A percentile compares a stretch with the other conserved stretches of the same genome.
Evolutionary conservation across 2,797 vertebrate genomes (phyloP).

Genomic region (Labroides dimidiatus): DNA sequence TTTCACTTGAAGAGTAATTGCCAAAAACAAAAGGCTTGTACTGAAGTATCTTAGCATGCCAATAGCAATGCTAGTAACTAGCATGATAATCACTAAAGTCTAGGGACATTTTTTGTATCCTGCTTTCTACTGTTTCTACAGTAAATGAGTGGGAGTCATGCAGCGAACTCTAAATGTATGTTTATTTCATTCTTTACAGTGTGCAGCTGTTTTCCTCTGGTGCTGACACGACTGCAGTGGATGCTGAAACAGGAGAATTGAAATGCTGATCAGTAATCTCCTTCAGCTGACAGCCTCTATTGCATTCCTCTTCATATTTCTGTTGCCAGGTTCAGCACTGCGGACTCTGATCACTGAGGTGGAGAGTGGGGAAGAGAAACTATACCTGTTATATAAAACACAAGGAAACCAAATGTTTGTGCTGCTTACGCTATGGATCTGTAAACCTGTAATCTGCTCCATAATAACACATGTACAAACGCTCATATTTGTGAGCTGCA

Average conservation of each 20-base stretch:
- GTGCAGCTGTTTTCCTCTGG: slow-evolving; percentile 5
- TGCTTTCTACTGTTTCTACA: slow-evolving; percentile 2
- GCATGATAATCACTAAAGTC: no score
- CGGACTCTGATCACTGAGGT: slow-evolving; percentile 30
- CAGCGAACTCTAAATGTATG: slow-evolving; percentile 24
- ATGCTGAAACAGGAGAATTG: slow-evolving; percentile 1
- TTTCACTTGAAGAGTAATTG: no score
- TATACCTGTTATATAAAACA: slow-evolving; percentile 42
- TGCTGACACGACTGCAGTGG: slow-evolving; percentile 11
- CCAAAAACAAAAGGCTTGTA: no score
- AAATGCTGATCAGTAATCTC: slow-evolving; percentile 31
- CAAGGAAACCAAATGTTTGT: slow-evolving; percentile 30
- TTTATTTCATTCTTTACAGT: slow-evolving; percentile 4
- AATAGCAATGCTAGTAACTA: no score
- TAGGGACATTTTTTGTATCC: neutral
- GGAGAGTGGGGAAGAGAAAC: slow-evolving; percentile 13
- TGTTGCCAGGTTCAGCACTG: slow-evolving; percentile 19
- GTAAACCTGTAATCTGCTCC: slow-evolving; percentile 23
- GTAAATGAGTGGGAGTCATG: slow-evolving; percentile 5
- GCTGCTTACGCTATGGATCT: slow-evolving; percentile 24
- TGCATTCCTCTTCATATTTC: slow-evolving; percentile 1
- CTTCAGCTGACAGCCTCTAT: slow-evolving; percentile 2
- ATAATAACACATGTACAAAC: slow-evolving; percentile 11
- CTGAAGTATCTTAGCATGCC: no score
- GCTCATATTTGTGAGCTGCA: slow-evolving; percentile 35